Percentiles rank a stretch among this genome's conserved stretches.
These are phyloP conservation scores for Parnassius apollo DNA, from an alignment of 2,888 invertebrate genomes.

Conservation along the genomic window DNA sequence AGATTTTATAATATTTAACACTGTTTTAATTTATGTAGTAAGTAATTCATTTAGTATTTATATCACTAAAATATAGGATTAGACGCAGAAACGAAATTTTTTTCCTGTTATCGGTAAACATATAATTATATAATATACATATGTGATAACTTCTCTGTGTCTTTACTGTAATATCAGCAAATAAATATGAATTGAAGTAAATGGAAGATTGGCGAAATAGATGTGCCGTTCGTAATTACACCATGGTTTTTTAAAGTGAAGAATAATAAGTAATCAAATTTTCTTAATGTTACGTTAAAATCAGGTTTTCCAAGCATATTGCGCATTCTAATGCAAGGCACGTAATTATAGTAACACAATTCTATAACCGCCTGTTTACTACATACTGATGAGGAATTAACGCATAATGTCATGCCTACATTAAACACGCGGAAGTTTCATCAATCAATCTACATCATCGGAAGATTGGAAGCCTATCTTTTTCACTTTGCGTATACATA, in stretches of 20 bases:
- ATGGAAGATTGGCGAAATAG: too few relatives aligned
- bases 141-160: too few relatives aligned
- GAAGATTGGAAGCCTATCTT: not conserved
- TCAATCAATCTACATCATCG: constrained; percentile 21
- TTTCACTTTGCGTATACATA: not conserved
- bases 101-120: too few relatives aligned
- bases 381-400: constrained; percentile 10
- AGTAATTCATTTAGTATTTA: not conserved
- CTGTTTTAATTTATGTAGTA: not conserved
- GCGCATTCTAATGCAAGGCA: constrained; percentile 18
- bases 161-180: too few relatives aligned
- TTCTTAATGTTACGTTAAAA: not conserved
- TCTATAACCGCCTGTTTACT: constrained; percentile 3
- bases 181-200: too few relatives aligned
- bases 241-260: not conserved
- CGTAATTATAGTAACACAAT: constrained; percentile 13
- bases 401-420: constrained; percentile 2
- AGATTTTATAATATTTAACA: too few relatives aligned
- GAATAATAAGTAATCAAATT: constrained; percentile 1
- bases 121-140: too few relatives aligned
- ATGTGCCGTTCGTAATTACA: not conserved
- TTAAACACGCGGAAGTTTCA: constrained; percentile 23
- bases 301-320: constrained; percentile 7
- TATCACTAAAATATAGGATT: too few relatives aligned
- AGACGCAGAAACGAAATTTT: too few relatives aligned